Percentiles rank a stretch among this genome's conserved stretches.
Evolutionary conservation across 2,888 invertebrate species (phyloP).

Genomic region (Zygogramma bicolorata): DNA sequence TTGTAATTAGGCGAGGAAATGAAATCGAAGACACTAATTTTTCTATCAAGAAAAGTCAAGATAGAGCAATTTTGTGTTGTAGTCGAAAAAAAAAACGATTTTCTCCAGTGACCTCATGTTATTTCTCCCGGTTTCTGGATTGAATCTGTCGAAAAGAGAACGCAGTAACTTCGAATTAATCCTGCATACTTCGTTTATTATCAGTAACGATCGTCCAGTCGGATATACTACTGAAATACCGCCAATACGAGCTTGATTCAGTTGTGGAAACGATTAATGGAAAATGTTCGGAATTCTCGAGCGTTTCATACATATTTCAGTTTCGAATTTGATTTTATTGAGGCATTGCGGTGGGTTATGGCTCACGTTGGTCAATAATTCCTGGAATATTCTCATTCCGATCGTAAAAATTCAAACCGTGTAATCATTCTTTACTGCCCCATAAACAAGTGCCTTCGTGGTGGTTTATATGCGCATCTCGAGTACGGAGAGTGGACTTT

Average conservation of each 20-base stretch:
- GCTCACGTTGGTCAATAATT: slow-evolving; percentile 33
- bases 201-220: neutral
- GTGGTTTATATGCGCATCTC: slow-evolving; percentile 31
- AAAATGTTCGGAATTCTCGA: neutral
- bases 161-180: neutral
- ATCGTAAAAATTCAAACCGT: slow-evolving; percentile 38
- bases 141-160: neutral
- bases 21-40: no score
- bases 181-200: neutral
- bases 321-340: slow-evolving; percentile 36
- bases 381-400: slow-evolving; percentile 39
- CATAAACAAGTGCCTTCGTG: slow-evolving; percentile 34
- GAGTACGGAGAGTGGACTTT: slow-evolving; percentile 27
- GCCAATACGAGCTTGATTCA: neutral
- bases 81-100: no score
- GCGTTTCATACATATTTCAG: slow-evolving; percentile 37
- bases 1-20: no score
- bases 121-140: neutral
- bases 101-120: no score
- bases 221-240: neutral
- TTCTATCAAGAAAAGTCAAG: no score
- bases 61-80: no score
- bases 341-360: slow-evolving; percentile 27
- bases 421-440: slow-evolving; percentile 38
- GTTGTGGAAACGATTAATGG: neutral